A percentile compares a stretch with the other conserved stretches of the same genome.
These are phyloP conservation scores for Lepidostoma basale DNA, from an alignment of 1,140 invertebrate genomes.

Conservation along the genomic window DNA sequence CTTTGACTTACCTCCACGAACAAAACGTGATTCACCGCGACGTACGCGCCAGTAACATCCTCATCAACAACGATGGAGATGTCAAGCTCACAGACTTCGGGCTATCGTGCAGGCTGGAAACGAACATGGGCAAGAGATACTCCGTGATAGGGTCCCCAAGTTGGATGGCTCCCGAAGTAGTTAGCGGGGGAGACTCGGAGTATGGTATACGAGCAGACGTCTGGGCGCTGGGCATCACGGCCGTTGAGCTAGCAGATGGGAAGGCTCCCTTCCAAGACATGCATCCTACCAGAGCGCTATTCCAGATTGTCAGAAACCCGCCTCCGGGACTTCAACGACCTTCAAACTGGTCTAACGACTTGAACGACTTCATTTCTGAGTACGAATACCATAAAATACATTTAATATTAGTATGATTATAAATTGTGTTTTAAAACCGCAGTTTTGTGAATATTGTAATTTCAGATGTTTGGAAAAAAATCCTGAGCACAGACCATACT, in stretches of 20 bases:
- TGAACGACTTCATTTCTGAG: slow-evolving; percentile 85
- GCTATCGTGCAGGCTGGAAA: slow-evolving; percentile 78
- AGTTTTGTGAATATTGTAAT: not conserved
- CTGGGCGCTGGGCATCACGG: slow-evolving; percentile 92
- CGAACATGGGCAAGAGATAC: slow-evolving; percentile 70
- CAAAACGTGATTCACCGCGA: slow-evolving; percentile 88
- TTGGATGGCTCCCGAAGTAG: slow-evolving; percentile 91
- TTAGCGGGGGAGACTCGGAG: slow-evolving; percentile 57
- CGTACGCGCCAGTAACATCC: slow-evolving; percentile 83
- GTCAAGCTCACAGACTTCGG: slow-evolving; percentile 87
- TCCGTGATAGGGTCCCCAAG: slow-evolving; percentile 86
- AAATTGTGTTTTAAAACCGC: not conserved
- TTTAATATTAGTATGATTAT: not conserved
- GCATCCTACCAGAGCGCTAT: slow-evolving; percentile 84
- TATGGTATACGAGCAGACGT: slow-evolving; percentile 83
- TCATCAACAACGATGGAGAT: slow-evolving; percentile 82
- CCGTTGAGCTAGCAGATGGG: slow-evolving; percentile 89
- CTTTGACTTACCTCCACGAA: slow-evolving; percentile 78
- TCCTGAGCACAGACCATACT: slow-evolving; percentile 85
- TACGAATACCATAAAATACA: slow-evolving; percentile 54
- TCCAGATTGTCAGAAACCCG: slow-evolving; percentile 87
- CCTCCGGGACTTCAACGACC: slow-evolving; percentile 76
- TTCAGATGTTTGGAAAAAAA: slow-evolving; percentile 87
- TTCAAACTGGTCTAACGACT: slow-evolving; percentile 79
- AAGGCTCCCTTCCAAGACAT: slow-evolving; percentile 84